Base-by-base conservation (phyloP, 2,888 invertebrate genomes). In the Julus scanicus region DNA sequence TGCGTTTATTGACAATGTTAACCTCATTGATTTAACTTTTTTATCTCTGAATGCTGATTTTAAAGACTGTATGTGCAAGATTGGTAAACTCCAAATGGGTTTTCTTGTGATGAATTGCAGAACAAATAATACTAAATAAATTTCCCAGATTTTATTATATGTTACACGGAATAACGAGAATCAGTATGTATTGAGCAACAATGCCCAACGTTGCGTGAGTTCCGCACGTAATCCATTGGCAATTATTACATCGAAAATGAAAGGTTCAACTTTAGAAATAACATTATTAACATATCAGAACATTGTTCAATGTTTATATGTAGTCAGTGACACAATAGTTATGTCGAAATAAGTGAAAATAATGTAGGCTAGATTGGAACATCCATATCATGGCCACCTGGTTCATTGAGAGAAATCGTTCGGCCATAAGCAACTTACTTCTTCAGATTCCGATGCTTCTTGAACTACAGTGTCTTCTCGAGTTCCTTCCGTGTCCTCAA, bases 381-480 rank as follows among this genome's bases (percentile, higher is more conserved):
- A 39, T 37, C 80, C 80, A 39, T 37, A 80, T 80, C 80, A 80
- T 80, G 80, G 80, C 37, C 80, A 80, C 37, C 80, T 80, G 80
- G 80, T 80, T 80, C 63, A 71, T 29, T 71, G 63, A 37, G 37
- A 2, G 37, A 80, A 80, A 8, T 15, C 37, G 13, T 80, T 63
- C 20, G n/a, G 63, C 1, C 17, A n/a, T n/a, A n/a, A 39, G 80
- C 80, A 80, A 80, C 80, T 39, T 39, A 80, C 80, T 85, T 85
- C 48, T 85, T 44, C 49, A 9, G 85, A 85, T 85, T 85, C 85
- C 29, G 85, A 85, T 15, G 85, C 11, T 85, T 85, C 85, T 11
- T 85, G 48, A 85, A 15, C 11, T 44, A 9, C 49, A 1, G 85
- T 1, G 13, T 49, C 49, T 40, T 85, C 85, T 44, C 20, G 85